Evolutionary conservation across 2,113 vertebrate genomes (phyloP), one percentile per base, ranked within the genome.

Genomic region (Tonatia bakeri): DNA sequence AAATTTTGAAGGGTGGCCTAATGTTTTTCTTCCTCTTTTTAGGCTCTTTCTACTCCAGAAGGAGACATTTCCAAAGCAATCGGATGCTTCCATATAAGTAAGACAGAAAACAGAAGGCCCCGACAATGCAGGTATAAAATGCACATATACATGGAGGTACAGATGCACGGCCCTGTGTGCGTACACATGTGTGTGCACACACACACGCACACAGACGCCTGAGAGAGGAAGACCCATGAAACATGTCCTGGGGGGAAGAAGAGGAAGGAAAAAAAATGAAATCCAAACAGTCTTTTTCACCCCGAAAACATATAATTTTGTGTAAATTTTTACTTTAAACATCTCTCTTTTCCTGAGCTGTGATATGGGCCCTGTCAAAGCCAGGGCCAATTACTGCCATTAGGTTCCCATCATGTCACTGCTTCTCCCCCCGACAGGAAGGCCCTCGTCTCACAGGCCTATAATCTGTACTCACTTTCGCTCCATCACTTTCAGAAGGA

Each of bases 351-450:
- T 99, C 99, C 99, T 99, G 99, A 98, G 99, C 99, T 96, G 99
- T 99, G 99, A 99, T 99, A 99, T 99, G 99, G 99, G 99, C 98
- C 99, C 99, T 99, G 99, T 99, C 99, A 99, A 99, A 99, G 98
- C 99, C 98, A 99, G 98, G 98, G 97, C 99, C 99, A 99, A 99
- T 99, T 99, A 99, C 99, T 99, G 99, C 99, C 99, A 99, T 99
- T 99, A 99, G 99, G 99, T 99, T 99, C 99, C 99, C 99, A 99
- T 99, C 99, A 99, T 99, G 99, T 99, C 99, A 99, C 98, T 98
- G 98, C 98, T 98, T 99, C 99, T 99, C 99, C 99, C 98, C 98
- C 98, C 97, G 95, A 98, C 97, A 98, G 98, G 98, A 98, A 98
- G 99, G 98, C 98, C 99, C 99, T 98, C 98, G 98, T 98, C 98